Conservation (phyloP, 2,113 vertebrate species). For the Lophotis ruficrista region DNA sequence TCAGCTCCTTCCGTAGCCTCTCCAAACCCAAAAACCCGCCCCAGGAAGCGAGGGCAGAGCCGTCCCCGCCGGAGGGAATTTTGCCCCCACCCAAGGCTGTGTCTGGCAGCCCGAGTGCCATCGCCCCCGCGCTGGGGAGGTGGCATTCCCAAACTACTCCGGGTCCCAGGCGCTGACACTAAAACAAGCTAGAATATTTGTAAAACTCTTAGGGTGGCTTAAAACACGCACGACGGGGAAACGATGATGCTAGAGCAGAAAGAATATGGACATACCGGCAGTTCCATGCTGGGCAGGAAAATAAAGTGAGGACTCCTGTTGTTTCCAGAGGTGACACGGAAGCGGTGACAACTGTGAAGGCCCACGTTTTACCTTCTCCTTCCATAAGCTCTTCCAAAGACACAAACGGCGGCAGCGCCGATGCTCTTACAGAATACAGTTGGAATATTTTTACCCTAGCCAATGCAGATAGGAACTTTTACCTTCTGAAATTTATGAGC, state of each 20-base stretch:
- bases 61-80: background rate
- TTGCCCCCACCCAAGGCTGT: background rate
- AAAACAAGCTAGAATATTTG: background rate
- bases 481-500: background rate
- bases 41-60: background rate
- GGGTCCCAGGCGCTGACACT: background rate
- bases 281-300: background rate
- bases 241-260: background rate
- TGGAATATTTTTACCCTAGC: background rate
- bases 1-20: background rate
- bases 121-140: background rate
- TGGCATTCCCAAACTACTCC: background rate
- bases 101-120: background rate
- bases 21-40: rapidly evolving
- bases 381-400: background rate
- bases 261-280: background rate
- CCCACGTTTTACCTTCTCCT: background rate
- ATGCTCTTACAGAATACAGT: background rate
- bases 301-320: background rate
- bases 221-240: background rate
- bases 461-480: background rate
- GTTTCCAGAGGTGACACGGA: background rate
- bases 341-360: background rate
- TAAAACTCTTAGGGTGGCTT: background rate
- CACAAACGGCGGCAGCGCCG: background rate